Evolutionary conservation across 2,113 vertebrate genomes (phyloP), one percentile per base, ranked within the genome.

Genomic region (Dipodomys stephensi): DNA sequence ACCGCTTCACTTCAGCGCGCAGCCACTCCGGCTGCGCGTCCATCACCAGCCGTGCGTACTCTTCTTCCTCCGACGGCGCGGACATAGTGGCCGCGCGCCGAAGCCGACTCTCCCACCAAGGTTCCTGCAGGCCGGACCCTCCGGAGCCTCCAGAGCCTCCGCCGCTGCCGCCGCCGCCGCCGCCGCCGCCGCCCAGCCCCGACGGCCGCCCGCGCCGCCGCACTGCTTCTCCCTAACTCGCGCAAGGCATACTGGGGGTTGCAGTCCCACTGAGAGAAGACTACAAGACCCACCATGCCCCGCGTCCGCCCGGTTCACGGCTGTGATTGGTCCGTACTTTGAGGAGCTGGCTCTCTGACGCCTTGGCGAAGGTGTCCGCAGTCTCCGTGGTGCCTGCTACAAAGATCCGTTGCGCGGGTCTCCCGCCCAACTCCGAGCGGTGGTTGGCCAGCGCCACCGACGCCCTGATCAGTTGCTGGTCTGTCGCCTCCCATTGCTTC

Each of bases 1-100:
- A 98, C 89, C 99, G 98, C 96, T 99, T 99, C 64, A 99, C 97
- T 98, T 99, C 99, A 12, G 96, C 97, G 68, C 98, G 98, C 94
- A 99, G 98, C 99, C 99, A 99, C 96, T 99, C 98, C 16, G 99
- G 98, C 89, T 99, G 99, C 95, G 98, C 98, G 97, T 99, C 99
- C 85, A 99, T 98, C 97, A 99, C 98, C 98, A 99, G 98, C 49
- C 98, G 98, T 87, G 98, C 95, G 77, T 98, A 99, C 35, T 98
- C 99, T 95, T 98, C 98, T 87, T 99, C 99, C 91, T 99, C 98
- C 97, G 96, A 98, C 82, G 97, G 95, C 74, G 97, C 90, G 85
- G 99, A 98, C 98, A 99, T 99, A 94, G 98, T 94, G 76, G 90
- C 80, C 11, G 32, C 69, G 27, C 77, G 77, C 78, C 46, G 86